Conservation (phyloP, 2,888 invertebrate genomes). For the Anoplius nigerrimus region DNA sequence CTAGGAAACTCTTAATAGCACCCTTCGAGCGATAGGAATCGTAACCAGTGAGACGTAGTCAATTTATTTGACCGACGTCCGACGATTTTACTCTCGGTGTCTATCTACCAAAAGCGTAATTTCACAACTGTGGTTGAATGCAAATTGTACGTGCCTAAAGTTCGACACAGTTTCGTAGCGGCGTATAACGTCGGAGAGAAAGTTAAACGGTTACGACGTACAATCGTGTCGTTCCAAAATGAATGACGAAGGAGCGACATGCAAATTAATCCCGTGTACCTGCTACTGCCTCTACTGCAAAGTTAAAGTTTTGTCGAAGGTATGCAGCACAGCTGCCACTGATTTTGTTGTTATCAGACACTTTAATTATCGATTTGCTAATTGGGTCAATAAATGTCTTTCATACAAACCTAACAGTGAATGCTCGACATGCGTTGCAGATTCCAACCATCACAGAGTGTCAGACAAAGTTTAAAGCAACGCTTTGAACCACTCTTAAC, state of each 20-base stretch:
- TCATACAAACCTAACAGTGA: too few species aligned
- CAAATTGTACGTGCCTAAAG: neutral
- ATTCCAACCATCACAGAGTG: neutral
- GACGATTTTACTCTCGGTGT: neutral
- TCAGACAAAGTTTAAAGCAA: neutral
- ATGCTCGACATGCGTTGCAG: too few species aligned
- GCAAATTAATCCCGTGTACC: conserved; percentile 44
- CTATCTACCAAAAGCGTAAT: neutral
- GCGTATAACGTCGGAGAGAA: conserved; percentile 39
- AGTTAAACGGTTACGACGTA: conserved; percentile 42
- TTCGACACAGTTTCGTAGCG: conserved; percentile 17
- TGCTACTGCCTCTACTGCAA: conserved; percentile 33
- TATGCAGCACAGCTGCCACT: too few species aligned
- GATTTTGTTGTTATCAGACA: too few species aligned
- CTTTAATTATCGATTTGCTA: too few species aligned
- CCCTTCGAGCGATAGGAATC: too few species aligned
- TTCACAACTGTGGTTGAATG: neutral
- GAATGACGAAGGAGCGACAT: conserved; percentile 33
- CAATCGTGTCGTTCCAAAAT: conserved; percentile 37
- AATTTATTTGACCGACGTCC: neutral
- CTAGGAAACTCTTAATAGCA: too few species aligned
- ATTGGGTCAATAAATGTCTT: too few species aligned
- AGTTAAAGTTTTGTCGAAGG: neutral
- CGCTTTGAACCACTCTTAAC: neutral
- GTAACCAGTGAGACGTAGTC: neutral